These are phyloP conservation scores for Neoitamus cyanurus DNA, from an alignment of 2,888 invertebrate species.

Conservation along the genomic window DNA sequence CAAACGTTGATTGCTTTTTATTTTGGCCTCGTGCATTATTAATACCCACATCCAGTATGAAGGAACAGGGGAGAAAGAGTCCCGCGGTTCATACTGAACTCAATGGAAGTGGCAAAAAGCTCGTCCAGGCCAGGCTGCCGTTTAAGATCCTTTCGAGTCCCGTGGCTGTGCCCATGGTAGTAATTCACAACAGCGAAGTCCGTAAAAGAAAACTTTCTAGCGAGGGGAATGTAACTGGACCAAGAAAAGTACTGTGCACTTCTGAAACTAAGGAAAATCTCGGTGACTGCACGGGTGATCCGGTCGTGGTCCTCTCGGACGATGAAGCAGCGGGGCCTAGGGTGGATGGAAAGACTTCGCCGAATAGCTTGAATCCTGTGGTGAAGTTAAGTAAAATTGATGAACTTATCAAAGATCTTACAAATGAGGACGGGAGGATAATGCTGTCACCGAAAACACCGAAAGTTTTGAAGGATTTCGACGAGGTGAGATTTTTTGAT, in stretches of 20 bases:
- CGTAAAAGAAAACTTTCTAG: constrained; percentile 62
- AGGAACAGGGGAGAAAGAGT: neutral
- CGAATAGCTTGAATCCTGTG: constrained; percentile 22
- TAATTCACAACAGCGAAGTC: constrained; percentile 49
- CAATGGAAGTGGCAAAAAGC: constrained; percentile 66
- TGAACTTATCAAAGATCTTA: neutral
- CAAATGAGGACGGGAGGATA: constrained; percentile 37
- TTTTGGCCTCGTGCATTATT: neutral
- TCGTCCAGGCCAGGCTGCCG: constrained; percentile 73
- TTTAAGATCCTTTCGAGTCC: constrained; percentile 69
- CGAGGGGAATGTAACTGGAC: constrained; percentile 39
- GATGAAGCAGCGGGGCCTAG: neutral
- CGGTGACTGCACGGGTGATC: neutral
- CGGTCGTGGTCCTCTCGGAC: constrained; percentile 24
- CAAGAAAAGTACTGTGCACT: neutral
- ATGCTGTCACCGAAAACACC: constrained; percentile 23
- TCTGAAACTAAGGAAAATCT: constrained; percentile 30
- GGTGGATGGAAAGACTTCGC: neutral
- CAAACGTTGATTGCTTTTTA: neutral
- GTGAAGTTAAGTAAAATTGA: constrained; percentile 44
- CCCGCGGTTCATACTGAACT: neutral
- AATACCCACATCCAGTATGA: neutral
- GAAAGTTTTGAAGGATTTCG: neutral
- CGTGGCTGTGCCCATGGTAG: constrained; percentile 21
- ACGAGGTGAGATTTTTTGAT: neutral